These are phyloP conservation scores for Misgurnus mizolepis DNA, from an alignment of 2,113 vertebrate species.

Conservation along the genomic window DNA sequence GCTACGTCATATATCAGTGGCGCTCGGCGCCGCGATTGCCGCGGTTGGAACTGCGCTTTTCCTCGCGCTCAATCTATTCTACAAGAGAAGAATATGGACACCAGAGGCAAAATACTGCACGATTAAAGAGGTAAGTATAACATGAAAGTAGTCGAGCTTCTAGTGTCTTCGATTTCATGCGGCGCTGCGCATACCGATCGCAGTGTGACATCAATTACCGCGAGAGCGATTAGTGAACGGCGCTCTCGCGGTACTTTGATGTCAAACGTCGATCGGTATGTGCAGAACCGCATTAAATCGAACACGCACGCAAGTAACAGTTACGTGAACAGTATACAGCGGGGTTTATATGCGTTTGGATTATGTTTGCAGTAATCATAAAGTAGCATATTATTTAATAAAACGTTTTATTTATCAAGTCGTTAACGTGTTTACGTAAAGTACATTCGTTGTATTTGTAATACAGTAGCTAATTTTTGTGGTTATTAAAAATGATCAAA, in stretches of 20 bases:
- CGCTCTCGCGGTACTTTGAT: no score
- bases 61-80: constrained; percentile 81
- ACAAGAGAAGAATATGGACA: constrained; percentile 70
- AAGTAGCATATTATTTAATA: not conserved
- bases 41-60: constrained; percentile 84
- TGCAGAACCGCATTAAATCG: no score
- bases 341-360: not conserved
- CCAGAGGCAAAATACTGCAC: constrained; percentile 68
- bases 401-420: no score
- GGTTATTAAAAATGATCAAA: not conserved
- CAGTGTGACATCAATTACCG: no score
- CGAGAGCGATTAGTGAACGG: no score
- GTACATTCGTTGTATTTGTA: no score
- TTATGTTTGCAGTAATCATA: not conserved
- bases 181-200: no score
- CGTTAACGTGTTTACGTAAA: no score
- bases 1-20: constrained; percentile 72
- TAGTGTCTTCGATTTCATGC: no score
- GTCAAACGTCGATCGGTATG: no score
- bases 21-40: constrained; percentile 80
- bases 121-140: constrained; percentile 62
- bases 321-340: no score
- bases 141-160: not conserved
- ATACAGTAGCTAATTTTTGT: not conserved
- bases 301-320: no score